These are phyloP conservation scores for Gymnopithys bicolor DNA, from an alignment of 2,797 vertebrate genomes.

Conservation along the genomic window DNA sequence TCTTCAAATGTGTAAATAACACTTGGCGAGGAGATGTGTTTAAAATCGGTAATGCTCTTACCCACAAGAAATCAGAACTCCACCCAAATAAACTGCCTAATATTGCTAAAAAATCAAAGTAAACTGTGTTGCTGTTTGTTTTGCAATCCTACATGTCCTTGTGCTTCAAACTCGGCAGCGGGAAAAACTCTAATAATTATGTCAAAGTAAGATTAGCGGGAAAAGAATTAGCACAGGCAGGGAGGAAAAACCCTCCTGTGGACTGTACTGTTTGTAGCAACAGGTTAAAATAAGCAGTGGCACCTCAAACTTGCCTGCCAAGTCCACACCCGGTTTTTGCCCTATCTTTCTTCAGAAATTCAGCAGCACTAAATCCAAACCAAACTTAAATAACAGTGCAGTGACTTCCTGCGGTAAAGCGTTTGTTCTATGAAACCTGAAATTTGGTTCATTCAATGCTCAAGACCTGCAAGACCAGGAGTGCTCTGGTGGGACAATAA, in stretches of 20 bases:
- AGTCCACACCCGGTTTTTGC: neutral
- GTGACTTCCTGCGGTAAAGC: neutral
- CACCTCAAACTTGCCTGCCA: constrained; percentile 1
- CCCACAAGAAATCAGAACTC: neutral
- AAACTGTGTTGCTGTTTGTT: constrained; percentile 23
- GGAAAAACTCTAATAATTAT: constrained; percentile 36
- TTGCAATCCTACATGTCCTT: constrained; percentile 1
- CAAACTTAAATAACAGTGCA: neutral
- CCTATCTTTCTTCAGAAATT: neutral
- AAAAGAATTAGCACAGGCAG: neutral
- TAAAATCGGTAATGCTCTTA: neutral
- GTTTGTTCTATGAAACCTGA: neutral
- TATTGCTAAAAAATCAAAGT: constrained; percentile 3
- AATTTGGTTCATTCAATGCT: neutral
- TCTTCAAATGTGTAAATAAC: neutral
- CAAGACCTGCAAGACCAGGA: neutral
- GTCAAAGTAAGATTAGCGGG: constrained; percentile 43
- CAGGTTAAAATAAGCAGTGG: neutral
- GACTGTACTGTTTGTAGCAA: neutral
- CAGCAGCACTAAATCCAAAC: neutral
- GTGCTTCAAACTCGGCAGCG: constrained; percentile 21
- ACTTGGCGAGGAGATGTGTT: neutral
- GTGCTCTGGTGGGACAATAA: neutral
- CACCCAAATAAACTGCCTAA: neutral
- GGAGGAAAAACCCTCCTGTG: neutral